Evolutionary conservation across 2,888 invertebrate species (phyloP).

Genomic region (Blomia tropicalis): DNA sequence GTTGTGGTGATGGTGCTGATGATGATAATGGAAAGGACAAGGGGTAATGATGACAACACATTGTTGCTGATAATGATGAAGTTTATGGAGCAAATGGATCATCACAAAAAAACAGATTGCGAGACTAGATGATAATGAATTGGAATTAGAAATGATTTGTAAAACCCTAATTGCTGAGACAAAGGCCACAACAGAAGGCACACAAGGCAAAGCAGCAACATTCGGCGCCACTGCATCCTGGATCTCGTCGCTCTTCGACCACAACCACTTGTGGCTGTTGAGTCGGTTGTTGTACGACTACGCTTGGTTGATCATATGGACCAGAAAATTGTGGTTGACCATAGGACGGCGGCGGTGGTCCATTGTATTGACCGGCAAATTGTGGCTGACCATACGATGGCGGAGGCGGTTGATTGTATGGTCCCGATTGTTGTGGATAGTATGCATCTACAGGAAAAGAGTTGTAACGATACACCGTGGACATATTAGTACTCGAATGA

Average conservation of each 20-base stretch:
- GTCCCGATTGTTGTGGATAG: neutral
- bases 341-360: neutral
- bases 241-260: neutral
- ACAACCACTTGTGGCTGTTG: neutral
- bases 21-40: neutral
- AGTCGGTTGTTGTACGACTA: neutral
- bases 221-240: neutral
- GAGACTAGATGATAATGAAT: too few relatives aligned
- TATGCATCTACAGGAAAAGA: too few relatives aligned
- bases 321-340: neutral
- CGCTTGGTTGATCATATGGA: neutral
- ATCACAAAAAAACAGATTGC: neutral
- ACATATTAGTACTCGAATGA: too few relatives aligned
- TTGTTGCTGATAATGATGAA: neutral
- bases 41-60: neutral
- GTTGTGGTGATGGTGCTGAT: too few relatives aligned
- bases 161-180: constrained; percentile 12
- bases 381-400: constrained; percentile 5
- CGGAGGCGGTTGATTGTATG: neutral
- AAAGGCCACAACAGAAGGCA: constrained; percentile 5
- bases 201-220: constrained; percentile 1
- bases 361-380: neutral
- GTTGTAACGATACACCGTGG: too few relatives aligned
- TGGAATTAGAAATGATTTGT: too few relatives aligned
- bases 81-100: neutral